These are phyloP conservation scores for Corythornis madagascariensis DNA, from an alignment of 2,113 vertebrate genomes.

Conservation along the genomic window DNA sequence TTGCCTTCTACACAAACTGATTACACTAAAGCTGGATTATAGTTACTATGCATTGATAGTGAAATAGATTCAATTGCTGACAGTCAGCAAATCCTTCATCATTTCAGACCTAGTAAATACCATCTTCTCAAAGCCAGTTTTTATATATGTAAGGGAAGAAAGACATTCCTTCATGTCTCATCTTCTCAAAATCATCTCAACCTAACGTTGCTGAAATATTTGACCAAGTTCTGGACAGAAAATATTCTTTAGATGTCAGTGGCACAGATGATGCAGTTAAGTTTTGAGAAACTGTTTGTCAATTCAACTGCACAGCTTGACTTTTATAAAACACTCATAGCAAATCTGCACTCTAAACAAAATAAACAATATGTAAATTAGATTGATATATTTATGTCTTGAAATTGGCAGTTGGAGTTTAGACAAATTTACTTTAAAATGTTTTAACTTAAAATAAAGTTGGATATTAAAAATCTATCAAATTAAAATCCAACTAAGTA, in stretches of 20 bases:
- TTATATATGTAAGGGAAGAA: background rate
- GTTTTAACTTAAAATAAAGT: background rate
- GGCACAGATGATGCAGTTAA: background rate
- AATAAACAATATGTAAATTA: background rate
- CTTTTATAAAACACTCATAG: background rate
- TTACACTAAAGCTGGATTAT: background rate
- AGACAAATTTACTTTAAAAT: background rate
- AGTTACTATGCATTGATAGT: rapidly evolving
- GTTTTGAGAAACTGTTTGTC: background rate
- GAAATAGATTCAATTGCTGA: background rate
- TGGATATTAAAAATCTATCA: background rate
- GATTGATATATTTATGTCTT: background rate
- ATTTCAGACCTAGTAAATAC: background rate
- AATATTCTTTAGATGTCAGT: background rate
- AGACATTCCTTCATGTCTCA: background rate
- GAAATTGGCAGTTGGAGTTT: background rate
- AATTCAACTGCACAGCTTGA: rapidly evolving
- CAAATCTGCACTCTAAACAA: background rate
- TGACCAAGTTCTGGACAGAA: background rate
- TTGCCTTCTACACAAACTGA: background rate
- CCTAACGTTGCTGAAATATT: background rate
- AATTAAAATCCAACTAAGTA: background rate
- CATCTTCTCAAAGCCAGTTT: background rate
- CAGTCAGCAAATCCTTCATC: background rate
- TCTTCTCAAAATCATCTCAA: background rate